phyloP scores from a whole-genome alignment of 1,140 invertebrate species.

The Magallana ariakensis region DNA sequence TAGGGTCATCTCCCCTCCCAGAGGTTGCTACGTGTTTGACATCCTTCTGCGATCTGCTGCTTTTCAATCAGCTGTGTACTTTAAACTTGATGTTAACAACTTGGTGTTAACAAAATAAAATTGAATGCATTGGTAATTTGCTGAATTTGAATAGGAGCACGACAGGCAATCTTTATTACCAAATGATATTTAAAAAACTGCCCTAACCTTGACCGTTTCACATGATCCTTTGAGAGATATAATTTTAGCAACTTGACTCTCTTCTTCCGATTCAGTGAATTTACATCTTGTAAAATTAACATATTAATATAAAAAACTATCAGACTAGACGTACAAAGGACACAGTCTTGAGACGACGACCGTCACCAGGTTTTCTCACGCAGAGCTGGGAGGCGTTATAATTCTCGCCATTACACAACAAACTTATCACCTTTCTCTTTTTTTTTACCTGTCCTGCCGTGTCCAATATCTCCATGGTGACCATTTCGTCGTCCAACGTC shows the following conservation, averaged over 20 bases:
- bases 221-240: not conserved
- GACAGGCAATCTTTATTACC: not conserved
- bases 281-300: conserved; percentile 22
- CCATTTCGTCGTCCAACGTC: conserved; percentile 92
- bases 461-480: conserved; percentile 94
- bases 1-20: too few species aligned
- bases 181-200: not conserved
- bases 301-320: conserved; percentile 23
- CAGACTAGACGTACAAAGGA: not conserved
- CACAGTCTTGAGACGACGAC: not conserved
- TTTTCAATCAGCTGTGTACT: too few species aligned
- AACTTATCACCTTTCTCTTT: not conserved
- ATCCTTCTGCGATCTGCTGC: too few species aligned
- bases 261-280: not conserved
- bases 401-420: conserved; percentile 24
- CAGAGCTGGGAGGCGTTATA: not conserved
- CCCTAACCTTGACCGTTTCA: not conserved
- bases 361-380: not conserved
- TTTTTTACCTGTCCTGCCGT: conserved; percentile 91
- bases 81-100: too few species aligned
- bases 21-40: too few species aligned
- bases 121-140: not conserved
- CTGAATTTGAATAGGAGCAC: not conserved
- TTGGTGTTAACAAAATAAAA: too few species aligned
- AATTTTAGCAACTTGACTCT: not conserved